Conservation (phyloP, 2,113 vertebrate genomes). For the Stegostoma tigrinum region DNA sequence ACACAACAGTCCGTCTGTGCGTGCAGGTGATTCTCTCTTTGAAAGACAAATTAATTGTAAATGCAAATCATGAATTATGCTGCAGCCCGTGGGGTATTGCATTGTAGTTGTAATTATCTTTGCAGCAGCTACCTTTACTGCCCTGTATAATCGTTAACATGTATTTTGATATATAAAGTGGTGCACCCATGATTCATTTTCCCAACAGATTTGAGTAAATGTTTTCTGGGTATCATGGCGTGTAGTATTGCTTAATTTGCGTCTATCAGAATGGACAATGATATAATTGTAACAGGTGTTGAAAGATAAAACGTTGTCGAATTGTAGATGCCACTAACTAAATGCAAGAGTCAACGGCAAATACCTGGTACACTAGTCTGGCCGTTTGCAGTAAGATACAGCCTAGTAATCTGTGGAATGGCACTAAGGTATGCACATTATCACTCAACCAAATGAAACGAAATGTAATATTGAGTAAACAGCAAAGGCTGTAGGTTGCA, state of each 20-base stretch:
- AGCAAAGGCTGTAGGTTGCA: background rate
- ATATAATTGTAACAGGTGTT: background rate
- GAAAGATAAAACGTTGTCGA: conserved; percentile 14
- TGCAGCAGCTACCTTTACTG: background rate
- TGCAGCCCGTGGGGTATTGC: conserved; percentile 8
- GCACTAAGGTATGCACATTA: background rate
- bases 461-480: background rate
- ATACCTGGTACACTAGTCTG: background rate
- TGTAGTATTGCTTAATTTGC: background rate
- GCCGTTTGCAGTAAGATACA: background rate
- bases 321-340: background rate
- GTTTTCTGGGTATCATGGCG: background rate
- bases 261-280: conserved; percentile 12
- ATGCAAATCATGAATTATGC: conserved; percentile 31
- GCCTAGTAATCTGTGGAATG: background rate
- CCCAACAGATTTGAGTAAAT: conserved; percentile 21
- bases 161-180: conserved; percentile 21
- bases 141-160: conserved; percentile 25
- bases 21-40: conserved; percentile 18
- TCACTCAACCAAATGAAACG: conserved; percentile 11
- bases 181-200: conserved; percentile 1
- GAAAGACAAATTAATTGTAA: conserved; percentile 31
- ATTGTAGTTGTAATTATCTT: conserved; percentile 32
- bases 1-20: background rate
- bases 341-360: background rate